Base-by-base conservation (phyloP, 2,888 invertebrate genomes). In the Melipona beecheii region DNA sequence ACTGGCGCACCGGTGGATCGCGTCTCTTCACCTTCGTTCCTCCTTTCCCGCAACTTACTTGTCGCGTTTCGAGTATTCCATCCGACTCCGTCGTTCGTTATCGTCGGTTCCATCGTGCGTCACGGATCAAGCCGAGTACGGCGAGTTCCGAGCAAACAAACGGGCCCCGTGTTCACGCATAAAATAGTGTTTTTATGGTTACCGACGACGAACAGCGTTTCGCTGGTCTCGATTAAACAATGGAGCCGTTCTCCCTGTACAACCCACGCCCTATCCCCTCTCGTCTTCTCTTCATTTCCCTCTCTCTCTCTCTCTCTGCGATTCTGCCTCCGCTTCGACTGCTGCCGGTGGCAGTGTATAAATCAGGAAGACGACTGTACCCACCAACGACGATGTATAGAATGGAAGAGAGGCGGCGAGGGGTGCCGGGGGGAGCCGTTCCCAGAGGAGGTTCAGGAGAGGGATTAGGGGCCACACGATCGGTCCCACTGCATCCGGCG, bases 361-460 rank as follows among this genome's bases (percentile, higher is more conserved):
- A 94, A 93, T 94, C 93, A 94, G 92, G 90, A 93, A 92, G 93
- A 93, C 92, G 92, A 91, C 91, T 90, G 91, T 91, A 92, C 91
- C 91, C 87, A 90, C 90, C 89, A 89, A 89, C 91, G 89, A 87
- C 88, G 88, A 82, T 86, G 86, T 85, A 91, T 90, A 90, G 90
- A 89, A 91, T 83, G 87, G 85, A 78, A 52, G 15, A 65, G 80
- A 68, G 27, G 54, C 4, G 21, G 31, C 81, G 27, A 49, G 86
- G 85, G 86, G 11, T 27, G 24, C 27, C 24, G 27, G 60, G 60
- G 27, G 52, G 27, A 19, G 50, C 19, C 56, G n/a, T 56, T 65
- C 58, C 76, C 69, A 36, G 75, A 50, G 75, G 71, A 75, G 70
- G 54, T 56, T 78, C 2, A 36, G 70, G 49, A 68, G 79, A 80